Evolutionary conservation across 2,888 invertebrate genomes (phyloP).

Genomic region (Odontomyia ornata): DNA sequence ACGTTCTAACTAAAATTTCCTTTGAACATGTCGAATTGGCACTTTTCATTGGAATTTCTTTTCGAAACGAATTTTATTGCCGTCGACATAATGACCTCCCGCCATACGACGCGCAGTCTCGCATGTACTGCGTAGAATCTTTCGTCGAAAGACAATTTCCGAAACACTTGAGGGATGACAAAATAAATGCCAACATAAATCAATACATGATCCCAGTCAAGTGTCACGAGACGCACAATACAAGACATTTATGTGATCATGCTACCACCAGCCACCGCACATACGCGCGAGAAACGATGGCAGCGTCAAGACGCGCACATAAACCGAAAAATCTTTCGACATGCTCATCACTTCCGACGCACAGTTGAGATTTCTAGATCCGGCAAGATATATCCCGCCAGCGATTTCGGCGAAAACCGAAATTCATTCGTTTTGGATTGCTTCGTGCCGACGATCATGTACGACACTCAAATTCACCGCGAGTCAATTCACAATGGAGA

Average conservation of each 20-base stretch:
- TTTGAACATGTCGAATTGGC: not conserved
- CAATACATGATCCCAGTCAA: not conserved
- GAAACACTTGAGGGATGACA: not conserved
- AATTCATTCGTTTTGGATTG: too few species aligned
- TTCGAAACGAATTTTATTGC: not conserved
- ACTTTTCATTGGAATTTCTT: not conserved
- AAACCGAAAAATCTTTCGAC: not conserved
- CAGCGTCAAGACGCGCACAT: not conserved
- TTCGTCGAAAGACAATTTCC: not conserved
- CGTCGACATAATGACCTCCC: not conserved
- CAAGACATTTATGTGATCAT: not conserved
- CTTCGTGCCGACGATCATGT: too few species aligned
- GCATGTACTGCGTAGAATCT: not conserved
- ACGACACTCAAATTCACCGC: too few species aligned
- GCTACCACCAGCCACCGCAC: too few species aligned
- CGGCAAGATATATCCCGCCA: not conserved
- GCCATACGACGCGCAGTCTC: too few species aligned
- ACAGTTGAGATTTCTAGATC: not conserved
- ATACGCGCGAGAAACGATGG: not conserved
- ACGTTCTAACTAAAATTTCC: not conserved
- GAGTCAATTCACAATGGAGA: constrained; percentile 29
- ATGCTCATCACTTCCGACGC: constrained; percentile 14
- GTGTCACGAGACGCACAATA: not conserved
- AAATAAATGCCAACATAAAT: constrained; percentile 18
- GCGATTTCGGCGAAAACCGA: not conserved